Percentiles rank a stretch among this genome's conserved stretches.
Evolutionary conservation across 2,113 vertebrate genomes (phyloP).

Genomic region (Lagenorhynchus albirostris): DNA sequence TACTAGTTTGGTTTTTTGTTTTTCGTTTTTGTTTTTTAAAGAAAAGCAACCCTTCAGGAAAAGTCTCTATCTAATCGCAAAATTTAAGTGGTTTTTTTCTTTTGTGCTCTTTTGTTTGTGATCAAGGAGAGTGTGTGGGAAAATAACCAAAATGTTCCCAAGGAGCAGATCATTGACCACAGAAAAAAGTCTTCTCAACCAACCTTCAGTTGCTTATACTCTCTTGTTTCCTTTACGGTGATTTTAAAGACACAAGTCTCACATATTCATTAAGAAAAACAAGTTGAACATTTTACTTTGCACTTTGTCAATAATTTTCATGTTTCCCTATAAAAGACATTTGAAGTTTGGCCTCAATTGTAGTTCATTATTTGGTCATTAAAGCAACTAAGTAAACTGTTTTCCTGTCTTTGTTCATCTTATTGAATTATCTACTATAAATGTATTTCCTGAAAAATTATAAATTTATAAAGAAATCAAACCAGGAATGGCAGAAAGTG

Average conservation of each 20-base stretch:
- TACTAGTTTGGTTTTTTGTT: neutral
- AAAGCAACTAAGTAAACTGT: neutral
- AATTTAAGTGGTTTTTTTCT: constrained; percentile 56
- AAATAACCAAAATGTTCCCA: constrained; percentile 52
- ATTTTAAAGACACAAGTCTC: neutral
- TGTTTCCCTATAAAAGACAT: neutral
- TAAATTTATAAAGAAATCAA: neutral
- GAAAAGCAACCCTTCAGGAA: constrained; percentile 61
- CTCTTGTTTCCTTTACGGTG: neutral
- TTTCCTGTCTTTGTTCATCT: neutral
- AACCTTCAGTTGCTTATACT: neutral
- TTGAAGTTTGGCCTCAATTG: neutral
- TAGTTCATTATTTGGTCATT: neutral
- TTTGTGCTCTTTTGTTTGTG: constrained; percentile 59
- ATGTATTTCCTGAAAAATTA: neutral
- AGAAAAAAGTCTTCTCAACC: neutral
- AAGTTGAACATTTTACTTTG: neutral
- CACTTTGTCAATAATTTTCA: neutral
- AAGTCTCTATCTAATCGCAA: constrained; percentile 74
- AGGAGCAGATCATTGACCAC: neutral
- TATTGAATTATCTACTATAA: neutral
- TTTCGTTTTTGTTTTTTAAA: neutral
- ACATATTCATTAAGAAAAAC: neutral
- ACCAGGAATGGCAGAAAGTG: neutral
- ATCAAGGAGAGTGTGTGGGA: constrained; percentile 38